phyloP scores from a whole-genome alignment of 1,140 invertebrate species.

The Centruroides vittatus region DNA sequence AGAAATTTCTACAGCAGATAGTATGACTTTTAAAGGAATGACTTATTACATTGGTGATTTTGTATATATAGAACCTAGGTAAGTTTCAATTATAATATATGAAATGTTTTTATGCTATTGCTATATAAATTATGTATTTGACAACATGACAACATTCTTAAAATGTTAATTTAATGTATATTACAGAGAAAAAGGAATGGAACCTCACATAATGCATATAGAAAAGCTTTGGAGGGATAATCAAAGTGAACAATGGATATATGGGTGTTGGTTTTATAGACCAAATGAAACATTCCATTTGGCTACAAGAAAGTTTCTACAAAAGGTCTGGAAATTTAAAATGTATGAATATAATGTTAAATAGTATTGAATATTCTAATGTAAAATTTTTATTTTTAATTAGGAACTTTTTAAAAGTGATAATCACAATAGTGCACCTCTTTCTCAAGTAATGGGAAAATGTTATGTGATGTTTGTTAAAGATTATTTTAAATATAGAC shows the following conservation, averaged over 20 bases:
- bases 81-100: slow-evolving; percentile 1
- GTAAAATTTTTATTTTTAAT: neutral
- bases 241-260: slow-evolving; percentile 70
- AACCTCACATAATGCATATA: slow-evolving; percentile 74
- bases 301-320: slow-evolving; percentile 83
- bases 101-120: too few species aligned
- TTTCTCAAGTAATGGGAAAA: slow-evolving; percentile 76
- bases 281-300: slow-evolving; percentile 93
- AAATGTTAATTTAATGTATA: neutral
- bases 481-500: slow-evolving; percentile 81
- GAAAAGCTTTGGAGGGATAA: slow-evolving; percentile 72
- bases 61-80: slow-evolving; percentile 64
- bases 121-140: too few species aligned
- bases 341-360: too few species aligned
- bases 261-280: slow-evolving; percentile 71
- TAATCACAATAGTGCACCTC: slow-evolving; percentile 59
- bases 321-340: slow-evolving; percentile 37
- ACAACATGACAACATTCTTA: too few species aligned
- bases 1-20: slow-evolving; percentile 22
- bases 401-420: slow-evolving; percentile 93
- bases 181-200: slow-evolving; percentile 48
- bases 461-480: slow-evolving; percentile 90
- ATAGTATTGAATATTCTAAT: neutral
- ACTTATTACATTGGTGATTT: slow-evolving; percentile 72
- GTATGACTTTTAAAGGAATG: slow-evolving; percentile 52